Base-by-base conservation (phyloP, 2,888 invertebrate genomes). In the Apocheima hispidaria region DNA sequence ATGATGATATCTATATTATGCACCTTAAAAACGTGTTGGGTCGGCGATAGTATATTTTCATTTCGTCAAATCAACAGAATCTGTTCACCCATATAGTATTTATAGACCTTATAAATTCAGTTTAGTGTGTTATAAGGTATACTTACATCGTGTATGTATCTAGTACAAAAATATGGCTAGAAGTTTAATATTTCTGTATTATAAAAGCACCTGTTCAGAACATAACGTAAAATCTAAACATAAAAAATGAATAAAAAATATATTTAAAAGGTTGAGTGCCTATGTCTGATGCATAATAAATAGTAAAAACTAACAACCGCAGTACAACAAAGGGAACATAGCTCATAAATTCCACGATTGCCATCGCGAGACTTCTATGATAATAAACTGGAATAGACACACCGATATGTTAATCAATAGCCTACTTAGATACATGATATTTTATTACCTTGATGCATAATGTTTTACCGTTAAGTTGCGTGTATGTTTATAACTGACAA, bases 311-410 rank as follows among this genome's bases (percentile, higher is more conserved):
- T 18, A 46, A 30, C 64, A 64, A 64, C 52, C 35, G 51, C 38
- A 30, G 16, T 49, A 48, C 52, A 52, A 65, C 63, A 66, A 62
- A 60, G 58, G 49, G 28, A 65, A 53, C 54, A 50, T 60, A 64
- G 50, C 33, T 63, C 60, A 71, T 73, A 71, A 70, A 71, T 63
- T 66, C 38, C 7, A 48, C 66, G 61, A 77, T 77, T 71, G 75
- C 68, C 70, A 78, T 74, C 69, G 66, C 66, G 20, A 55, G 59
- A 60, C 70, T 78, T 68, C 69, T 69, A 70, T 71, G 56, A 40
- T 65, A 66, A 69, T 71, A 53, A 21, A 28, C 21, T 65, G 58
- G 44, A 40, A 58, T 63, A 53, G 40, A 56, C 61, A 55, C 26
- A 43, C 53, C 66, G 36, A 38, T 41, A 60, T 65, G 65, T 44